Percentiles rank a stretch among this genome's conserved stretches.
Evolutionary conservation across 2,888 invertebrate species (phyloP).

Genomic region (Rapana venosa): DNA sequence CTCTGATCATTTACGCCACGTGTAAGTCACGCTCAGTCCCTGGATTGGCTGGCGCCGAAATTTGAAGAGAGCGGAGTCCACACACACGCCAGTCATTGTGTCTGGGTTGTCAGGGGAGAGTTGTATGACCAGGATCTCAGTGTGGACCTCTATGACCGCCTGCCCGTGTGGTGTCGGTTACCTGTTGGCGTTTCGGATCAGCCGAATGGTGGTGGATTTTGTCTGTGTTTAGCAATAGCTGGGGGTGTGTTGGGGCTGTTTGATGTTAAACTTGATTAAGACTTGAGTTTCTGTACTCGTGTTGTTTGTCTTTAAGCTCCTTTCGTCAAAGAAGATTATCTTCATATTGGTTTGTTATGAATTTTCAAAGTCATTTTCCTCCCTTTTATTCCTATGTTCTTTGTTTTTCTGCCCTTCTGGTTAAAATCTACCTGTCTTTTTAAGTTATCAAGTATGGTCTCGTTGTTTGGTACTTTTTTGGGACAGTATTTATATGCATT

Average conservation of each 20-base stretch:
- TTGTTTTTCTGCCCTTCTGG: no score
- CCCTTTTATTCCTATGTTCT: no score
- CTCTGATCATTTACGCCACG: not conserved
- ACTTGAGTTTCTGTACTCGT: not conserved
- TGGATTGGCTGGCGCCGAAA: not conserved
- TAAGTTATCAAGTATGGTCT: no score
- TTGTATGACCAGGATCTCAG: not conserved
- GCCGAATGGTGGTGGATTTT: not conserved
- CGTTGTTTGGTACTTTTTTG: no score
- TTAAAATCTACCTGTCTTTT: no score
- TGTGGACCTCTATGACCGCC: no score
- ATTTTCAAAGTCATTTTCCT: no score
- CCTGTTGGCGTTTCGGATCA: slow-evolving; percentile 6
- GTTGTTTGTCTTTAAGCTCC: not conserved
- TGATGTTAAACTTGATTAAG: not conserved
- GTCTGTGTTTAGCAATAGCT: not conserved
- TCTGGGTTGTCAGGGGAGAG: not conserved
- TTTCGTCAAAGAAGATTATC: not conserved
- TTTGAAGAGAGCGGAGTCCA: not conserved
- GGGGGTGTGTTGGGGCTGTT: not conserved
- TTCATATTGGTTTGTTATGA: not conserved
- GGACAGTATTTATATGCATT: no score
- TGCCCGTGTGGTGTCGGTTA: not conserved
- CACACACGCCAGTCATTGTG: not conserved
- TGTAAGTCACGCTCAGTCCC: not conserved